These are phyloP conservation scores for Leptopterna dolabrata DNA, from an alignment of 2,888 invertebrate genomes.

Conservation along the genomic window DNA sequence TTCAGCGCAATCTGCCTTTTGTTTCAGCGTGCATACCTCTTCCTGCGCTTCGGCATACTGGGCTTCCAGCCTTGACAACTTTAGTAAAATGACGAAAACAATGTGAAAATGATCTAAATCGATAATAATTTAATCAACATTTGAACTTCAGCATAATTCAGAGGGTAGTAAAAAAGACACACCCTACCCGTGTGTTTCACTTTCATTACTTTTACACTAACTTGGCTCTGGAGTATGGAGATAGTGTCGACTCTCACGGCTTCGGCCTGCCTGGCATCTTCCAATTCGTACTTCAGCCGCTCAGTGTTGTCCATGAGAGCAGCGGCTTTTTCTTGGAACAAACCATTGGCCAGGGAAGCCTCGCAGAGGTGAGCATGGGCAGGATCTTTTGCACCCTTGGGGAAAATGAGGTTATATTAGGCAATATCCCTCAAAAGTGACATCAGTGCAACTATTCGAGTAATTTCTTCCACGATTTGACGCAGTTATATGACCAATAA, in stretches of 20 bases:
- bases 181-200: background rate
- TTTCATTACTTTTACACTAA: slow-evolving; percentile 53
- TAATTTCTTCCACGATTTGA: too few species aligned
- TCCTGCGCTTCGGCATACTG: slow-evolving; percentile 64
- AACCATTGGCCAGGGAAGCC: slow-evolving; percentile 63
- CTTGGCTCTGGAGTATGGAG: slow-evolving; percentile 62
- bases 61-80: slow-evolving; percentile 61
- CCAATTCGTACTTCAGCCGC: slow-evolving; percentile 64
- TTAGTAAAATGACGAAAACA: slow-evolving; percentile 35
- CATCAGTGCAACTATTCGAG: too few species aligned
- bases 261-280: slow-evolving; percentile 63
- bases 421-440: too few species aligned
- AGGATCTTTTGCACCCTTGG: slow-evolving; percentile 17
- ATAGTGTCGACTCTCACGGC: slow-evolving; percentile 63
- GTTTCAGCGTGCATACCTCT: slow-evolving; percentile 62
- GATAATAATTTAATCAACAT: background rate
- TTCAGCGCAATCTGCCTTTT: slow-evolving; percentile 63
- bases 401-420: background rate
- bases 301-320: slow-evolving; percentile 63
- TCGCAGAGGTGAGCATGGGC: slow-evolving; percentile 62
- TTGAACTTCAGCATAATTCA: background rate
- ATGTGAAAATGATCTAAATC: background rate
- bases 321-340: slow-evolving; percentile 63
- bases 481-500: too few species aligned
- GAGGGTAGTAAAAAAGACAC: background rate